phyloP scores from a whole-genome alignment of 2,797 vertebrate genomes.

The Cynodonichthys magdalenae region DNA sequence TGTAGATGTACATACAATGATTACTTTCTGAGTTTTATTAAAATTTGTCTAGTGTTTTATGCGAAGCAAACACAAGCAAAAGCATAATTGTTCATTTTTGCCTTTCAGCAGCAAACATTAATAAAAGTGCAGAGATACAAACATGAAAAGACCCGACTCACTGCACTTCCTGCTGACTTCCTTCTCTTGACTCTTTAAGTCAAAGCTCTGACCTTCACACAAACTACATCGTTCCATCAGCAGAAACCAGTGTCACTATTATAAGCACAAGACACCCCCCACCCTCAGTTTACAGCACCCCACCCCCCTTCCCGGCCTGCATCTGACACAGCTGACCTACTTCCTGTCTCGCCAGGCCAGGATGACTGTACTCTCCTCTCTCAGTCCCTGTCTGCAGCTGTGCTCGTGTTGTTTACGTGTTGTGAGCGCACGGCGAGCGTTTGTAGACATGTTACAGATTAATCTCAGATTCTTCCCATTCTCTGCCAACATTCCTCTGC shows the following conservation, averaged over 20 bases:
- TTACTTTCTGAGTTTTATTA: no score
- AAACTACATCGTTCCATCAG: conserved; percentile 29
- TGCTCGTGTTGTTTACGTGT: conserved; percentile 1
- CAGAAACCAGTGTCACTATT: conserved; percentile 28
- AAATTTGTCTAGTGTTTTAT: no score
- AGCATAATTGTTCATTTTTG: no score
- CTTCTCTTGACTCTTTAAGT: conserved; percentile 5
- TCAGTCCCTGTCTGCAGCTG: conserved; percentile 3
- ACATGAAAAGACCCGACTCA: conserved; percentile 54
- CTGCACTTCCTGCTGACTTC: conserved; percentile 39
- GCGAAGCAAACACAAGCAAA: no score
- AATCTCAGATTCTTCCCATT: background rate
- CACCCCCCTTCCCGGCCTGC: conserved; percentile 12
- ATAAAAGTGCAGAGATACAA: conserved; percentile 44
- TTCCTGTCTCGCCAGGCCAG: conserved; percentile 73
- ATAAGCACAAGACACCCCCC: conserved; percentile 21
- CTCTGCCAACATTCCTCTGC: background rate
- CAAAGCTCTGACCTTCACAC: conserved; percentile 7
- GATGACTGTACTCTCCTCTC: conserved; percentile 55
- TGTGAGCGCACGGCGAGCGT: background rate
- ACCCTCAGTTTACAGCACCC: background rate
- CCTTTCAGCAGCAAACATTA: no score
- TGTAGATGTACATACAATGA: no score
- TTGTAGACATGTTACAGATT: background rate
- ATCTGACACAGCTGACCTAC: conserved; percentile 77